Evolutionary conservation across 2,797 vertebrate genomes (phyloP), one percentile per base, ranked within the genome.

Genomic region (Ciconia nigra): DNA sequence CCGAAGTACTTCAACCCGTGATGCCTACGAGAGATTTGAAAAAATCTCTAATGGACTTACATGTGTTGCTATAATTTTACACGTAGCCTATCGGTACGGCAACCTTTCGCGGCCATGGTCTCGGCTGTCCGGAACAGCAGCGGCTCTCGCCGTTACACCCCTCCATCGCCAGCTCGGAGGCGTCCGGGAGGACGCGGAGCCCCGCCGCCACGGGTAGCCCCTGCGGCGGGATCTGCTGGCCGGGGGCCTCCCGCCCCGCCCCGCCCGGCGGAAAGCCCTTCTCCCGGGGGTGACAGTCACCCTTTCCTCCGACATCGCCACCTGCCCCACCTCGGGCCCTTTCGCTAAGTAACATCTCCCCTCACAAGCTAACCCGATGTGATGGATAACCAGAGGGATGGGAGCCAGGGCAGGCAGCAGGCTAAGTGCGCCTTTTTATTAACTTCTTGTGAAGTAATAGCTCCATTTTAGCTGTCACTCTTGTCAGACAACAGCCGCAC

Each of bases 361-460:
- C 47, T 47, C 63, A 3, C 63, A 28, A 42, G 55, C 67, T 72
- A 90, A 82, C 71, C 51, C 78, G 54, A 33, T 65, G 78, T 62
- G 81, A 93, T 59, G 88, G 93, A 71, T 89, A 51, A 80, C 59
- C 82, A 19, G 73, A 52, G 72, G 66, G 47, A 84, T 15, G 73
- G 55, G 26, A 81, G 78, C 81, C 89, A 44, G 87, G 62, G 91
- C 89, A 73, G 57, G 80, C 95, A 46, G 90, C 76, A 73, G 78
- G 90, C 88, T 94, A 81, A 90, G 61, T 15, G 90, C 62, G 51
- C 92, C 77, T 93, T 88, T 91, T 93, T 61, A 90, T 94, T 93
- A 96, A 96, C 92, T 97, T 90, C 88, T 78, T 76, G 88, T 73
- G 65, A 92, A 96, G 92, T 87, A 87, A 90, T 83, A 76, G 93